Evolutionary conservation across 2,113 vertebrate species (phyloP), one percentile per base, ranked within the genome.

Genomic region (Hoplias malabaricus): DNA sequence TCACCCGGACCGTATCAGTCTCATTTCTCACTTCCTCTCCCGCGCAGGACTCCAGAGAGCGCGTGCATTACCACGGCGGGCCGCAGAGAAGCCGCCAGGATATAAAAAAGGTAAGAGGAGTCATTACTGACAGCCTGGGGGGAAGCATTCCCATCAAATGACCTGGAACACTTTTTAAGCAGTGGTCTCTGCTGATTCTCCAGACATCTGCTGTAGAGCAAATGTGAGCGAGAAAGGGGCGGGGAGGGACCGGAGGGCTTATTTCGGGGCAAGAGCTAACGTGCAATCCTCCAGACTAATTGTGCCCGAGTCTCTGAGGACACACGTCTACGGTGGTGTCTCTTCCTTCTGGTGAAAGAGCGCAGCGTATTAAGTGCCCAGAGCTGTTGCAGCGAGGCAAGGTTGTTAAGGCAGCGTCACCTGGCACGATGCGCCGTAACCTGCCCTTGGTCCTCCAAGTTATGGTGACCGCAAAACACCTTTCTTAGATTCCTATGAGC

Each of bases 111-210:
- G 82, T 83, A 88, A 88, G 86, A 89, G 69, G 85, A 88, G 87
- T 86, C 81, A 90, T 91, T 91, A 88, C 57, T 25, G 19, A 71
- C 75, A 80, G 40, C 88, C 87, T 88, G 31, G 33, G 89, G 42
- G 88, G 88, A 90, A 85, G 77, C 82, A 86, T 87, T 82, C 36
- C 82, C 81, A 85, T 56, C 88, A 88, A 90, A 90, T 89, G 88
- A 91, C 89, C 90, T 84, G 85, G 84, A 91, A 91, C 88, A 75
- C 80, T 79, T 88, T 88, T 86, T 87, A 89, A 87, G 76, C 81
- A 82, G 79, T 79, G 62, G 86, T 88, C 88, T 88, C 88, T 83
- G 85, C 70, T 80, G 89, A 88, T 78, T 83, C 77, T 76, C 73
- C 78, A 81, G 84, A 89, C 88, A 88, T 88, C 88, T 89, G 88